Evolutionary conservation across 1,140 invertebrate species (phyloP).

Genomic region (Drosophila parabipectinata): DNA sequence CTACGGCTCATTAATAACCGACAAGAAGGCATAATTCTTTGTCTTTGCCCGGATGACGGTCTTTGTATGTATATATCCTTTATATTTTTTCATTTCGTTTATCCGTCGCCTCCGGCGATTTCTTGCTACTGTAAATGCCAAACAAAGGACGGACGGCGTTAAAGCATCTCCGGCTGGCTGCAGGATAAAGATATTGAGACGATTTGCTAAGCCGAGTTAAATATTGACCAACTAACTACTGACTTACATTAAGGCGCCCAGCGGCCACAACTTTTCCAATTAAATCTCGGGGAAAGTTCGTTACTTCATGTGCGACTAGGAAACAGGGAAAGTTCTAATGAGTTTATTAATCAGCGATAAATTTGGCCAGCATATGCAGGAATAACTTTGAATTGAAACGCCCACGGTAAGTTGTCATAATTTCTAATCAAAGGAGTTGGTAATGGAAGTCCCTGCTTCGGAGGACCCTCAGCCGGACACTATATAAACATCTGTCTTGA

Average conservation of each 20-base stretch:
- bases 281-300: constrained; percentile 53
- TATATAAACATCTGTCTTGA: constrained; percentile 35
- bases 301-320: constrained; percentile 30
- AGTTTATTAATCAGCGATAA: constrained; percentile 76
- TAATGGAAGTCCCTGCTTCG: constrained; percentile 7
- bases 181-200: neutral
- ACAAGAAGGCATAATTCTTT: constrained; percentile 55
- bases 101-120: constrained; percentile 22
- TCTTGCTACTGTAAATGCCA: constrained; percentile 24
- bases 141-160: constrained; percentile 23
- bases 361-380: constrained; percentile 48
- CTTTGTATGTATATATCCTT: constrained; percentile 4
- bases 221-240: constrained; percentile 46
- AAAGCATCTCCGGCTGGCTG: neutral
- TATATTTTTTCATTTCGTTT: constrained; percentile 10
- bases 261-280: constrained; percentile 67
- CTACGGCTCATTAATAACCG: constrained; percentile 55
- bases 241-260: constrained; percentile 18
- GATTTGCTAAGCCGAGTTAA: constrained; percentile 18
- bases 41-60: constrained; percentile 21
- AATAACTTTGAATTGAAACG: constrained; percentile 32
- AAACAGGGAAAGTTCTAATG: constrained; percentile 74
- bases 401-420: constrained; percentile 60
- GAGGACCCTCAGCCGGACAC: neutral
- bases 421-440: constrained; percentile 51